phyloP scores from a whole-genome alignment of 2,888 invertebrate genomes.

The Willowsia nigromaculata region DNA sequence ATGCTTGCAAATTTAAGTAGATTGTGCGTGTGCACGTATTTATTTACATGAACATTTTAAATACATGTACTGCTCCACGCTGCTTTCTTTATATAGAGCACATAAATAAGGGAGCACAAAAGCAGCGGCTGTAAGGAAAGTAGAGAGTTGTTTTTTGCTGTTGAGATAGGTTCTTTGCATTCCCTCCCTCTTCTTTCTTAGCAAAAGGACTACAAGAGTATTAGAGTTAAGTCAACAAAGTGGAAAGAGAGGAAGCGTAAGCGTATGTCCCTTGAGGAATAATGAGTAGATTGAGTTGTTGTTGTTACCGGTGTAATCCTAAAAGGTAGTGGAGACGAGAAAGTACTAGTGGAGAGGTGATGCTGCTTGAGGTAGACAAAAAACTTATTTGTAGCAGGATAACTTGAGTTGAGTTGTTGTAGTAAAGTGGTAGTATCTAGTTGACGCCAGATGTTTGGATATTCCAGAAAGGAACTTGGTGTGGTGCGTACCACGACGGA shows the following conservation, averaged over 20 bases:
- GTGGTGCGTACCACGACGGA: neutral
- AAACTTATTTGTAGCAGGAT: constrained; percentile 17
- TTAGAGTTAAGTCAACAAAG: constrained; percentile 8
- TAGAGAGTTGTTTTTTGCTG: neutral
- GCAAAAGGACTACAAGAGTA: neutral
- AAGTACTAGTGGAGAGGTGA: neutral
- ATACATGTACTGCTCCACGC: neutral
- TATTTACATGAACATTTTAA: neutral
- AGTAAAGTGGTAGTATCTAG: neutral
- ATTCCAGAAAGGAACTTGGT: neutral
- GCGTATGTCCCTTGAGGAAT: constrained; percentile 19
- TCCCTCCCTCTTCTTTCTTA: neutral
- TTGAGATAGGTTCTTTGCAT: neutral
- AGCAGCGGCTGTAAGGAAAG: neutral
- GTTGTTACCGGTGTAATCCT: neutral
- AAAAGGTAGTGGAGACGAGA: no score
- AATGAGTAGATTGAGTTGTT: constrained; percentile 28
- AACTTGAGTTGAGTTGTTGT: neutral
- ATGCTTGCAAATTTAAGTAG: no score
- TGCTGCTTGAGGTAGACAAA: neutral
- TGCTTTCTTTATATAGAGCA: neutral
- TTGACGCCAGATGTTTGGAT: constrained; percentile 22
- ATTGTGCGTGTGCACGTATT: no score
- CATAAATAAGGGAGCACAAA: neutral
- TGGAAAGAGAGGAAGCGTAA: constrained; percentile 9